Conservation (phyloP, 2,888 invertebrate genomes). For the Cistogaster globosa region DNA sequence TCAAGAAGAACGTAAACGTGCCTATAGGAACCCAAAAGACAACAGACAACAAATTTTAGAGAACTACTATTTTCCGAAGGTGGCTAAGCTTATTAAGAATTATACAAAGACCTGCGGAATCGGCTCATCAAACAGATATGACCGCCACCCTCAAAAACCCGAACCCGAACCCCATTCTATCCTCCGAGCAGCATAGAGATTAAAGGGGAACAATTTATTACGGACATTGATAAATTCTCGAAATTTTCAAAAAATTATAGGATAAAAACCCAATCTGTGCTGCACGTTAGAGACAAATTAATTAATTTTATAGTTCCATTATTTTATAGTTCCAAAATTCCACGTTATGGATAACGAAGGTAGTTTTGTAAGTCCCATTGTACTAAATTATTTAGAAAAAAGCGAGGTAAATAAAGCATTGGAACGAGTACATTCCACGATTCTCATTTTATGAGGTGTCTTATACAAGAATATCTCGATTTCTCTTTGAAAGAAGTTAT, state of each 20-base stretch:
- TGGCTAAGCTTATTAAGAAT: no score
- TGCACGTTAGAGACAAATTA: slow-evolving; percentile 17
- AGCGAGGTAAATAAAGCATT: slow-evolving; percentile 69
- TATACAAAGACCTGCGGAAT: no score
- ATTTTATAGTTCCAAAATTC: slow-evolving; percentile 63
- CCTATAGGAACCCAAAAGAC: no score
- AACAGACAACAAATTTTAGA: no score
- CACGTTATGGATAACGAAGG: slow-evolving; percentile 67
- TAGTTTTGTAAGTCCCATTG: slow-evolving; percentile 56
- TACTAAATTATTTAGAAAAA: slow-evolving; percentile 61
- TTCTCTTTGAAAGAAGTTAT: background rate
- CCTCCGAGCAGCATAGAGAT: slow-evolving; percentile 21
- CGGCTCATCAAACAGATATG: no score
- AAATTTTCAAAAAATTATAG: slow-evolving; percentile 24
- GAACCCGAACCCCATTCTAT: no score
- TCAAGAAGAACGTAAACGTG: no score
- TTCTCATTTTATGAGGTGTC: slow-evolving; percentile 13
- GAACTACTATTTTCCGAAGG: no score
- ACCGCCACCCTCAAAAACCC: no score
- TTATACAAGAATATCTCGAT: background rate
- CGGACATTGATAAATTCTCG: slow-evolving; percentile 11
- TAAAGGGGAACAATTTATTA: slow-evolving; percentile 13
- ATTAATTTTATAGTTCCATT: no score
- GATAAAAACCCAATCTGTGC: slow-evolving; percentile 17
- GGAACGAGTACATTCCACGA: slow-evolving; percentile 55